phyloP scores from a whole-genome alignment of 2,888 invertebrate species.

The Apamea crenata region DNA sequence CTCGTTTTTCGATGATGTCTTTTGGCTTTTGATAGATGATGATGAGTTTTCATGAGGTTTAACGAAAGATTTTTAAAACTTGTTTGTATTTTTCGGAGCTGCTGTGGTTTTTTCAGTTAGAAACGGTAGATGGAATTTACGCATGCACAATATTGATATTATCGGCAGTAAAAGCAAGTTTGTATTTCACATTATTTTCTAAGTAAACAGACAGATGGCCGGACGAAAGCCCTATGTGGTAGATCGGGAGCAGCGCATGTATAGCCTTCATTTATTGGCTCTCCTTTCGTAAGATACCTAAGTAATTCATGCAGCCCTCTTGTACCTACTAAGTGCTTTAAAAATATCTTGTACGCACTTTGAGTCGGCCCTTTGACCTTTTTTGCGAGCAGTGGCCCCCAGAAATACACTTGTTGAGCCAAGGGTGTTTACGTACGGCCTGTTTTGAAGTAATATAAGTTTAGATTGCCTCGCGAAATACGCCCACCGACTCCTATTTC shows the following conservation, averaged over 20 bases:
- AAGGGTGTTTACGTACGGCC: neutral
- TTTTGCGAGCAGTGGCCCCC: conserved; percentile 13
- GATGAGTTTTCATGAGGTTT: too few relatives aligned
- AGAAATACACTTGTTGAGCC: conserved; percentile 6
- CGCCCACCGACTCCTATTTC: conserved; percentile 36
- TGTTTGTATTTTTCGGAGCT: neutral
- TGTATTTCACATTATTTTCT: neutral
- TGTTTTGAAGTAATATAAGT: conserved; percentile 55
- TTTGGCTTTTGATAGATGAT: neutral
- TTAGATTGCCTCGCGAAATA: conserved; percentile 48
- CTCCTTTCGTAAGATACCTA: neutral
- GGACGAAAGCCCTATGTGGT: neutral
- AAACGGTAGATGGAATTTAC: neutral
- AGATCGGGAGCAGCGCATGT: neutral
- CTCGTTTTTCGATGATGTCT: neutral
- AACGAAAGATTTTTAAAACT: neutral
- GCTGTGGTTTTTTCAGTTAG: neutral
- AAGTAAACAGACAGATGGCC: neutral
- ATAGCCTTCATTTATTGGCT: neutral
- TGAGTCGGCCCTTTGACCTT: neutral
- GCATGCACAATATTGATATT: too few relatives aligned
- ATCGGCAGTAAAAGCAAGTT: neutral
- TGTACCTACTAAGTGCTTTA: neutral
- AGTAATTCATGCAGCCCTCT: neutral
- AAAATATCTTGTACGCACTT: conserved; percentile 7